Conservation (phyloP, 1,140 invertebrate species). For the Anastatus disparis region DNA sequence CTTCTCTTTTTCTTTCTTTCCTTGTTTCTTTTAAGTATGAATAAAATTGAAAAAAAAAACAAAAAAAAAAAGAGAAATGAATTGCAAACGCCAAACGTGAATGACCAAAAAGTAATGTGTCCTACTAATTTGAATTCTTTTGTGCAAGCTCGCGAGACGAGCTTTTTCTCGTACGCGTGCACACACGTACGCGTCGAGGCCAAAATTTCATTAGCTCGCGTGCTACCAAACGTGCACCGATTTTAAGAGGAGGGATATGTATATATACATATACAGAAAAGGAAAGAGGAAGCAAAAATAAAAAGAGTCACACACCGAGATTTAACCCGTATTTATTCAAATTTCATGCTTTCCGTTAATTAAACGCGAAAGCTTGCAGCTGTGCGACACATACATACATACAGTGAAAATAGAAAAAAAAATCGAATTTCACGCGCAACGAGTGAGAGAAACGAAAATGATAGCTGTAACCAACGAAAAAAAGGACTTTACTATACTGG, state of each 20-base stretch:
- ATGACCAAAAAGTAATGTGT: neutral
- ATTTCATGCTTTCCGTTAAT: conserved; percentile 19
- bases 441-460: too few relatives aligned
- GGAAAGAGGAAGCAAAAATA: too few relatives aligned
- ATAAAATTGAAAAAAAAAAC: too few relatives aligned
- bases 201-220: conserved; percentile 3
- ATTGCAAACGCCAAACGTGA: neutral
- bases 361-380: neutral
- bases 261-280: too few relatives aligned
- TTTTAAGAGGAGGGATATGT: too few relatives aligned
- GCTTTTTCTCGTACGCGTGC: neutral
- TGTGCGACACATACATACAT: too few relatives aligned
- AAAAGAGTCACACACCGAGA: too few relatives aligned
- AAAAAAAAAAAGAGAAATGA: too few relatives aligned
- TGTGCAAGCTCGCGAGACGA: neutral
- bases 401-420: conserved; percentile 7
- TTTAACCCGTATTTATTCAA: conserved; percentile 27
- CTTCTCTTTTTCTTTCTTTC: too few relatives aligned
- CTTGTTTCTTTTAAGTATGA: too few relatives aligned
- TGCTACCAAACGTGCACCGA: neutral
- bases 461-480: neutral
- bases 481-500: too few relatives aligned
- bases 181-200: neutral
- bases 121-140: neutral
- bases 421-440: neutral